phyloP scores from a whole-genome alignment of 2,888 invertebrate genomes.

The Trilocha varians region DNA sequence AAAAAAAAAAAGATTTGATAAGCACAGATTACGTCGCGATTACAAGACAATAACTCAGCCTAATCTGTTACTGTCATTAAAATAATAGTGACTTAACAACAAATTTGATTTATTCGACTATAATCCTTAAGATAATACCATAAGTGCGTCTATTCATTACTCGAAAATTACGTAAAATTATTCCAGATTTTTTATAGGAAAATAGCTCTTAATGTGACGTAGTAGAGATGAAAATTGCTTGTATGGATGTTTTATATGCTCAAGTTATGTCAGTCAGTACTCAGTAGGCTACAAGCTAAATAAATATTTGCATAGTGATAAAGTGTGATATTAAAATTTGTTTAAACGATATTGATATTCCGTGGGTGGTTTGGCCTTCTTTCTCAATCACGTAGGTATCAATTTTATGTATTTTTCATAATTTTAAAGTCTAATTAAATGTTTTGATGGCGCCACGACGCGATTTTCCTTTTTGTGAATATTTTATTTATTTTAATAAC shows the following conservation, averaged over 20 bases:
- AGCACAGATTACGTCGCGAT: conserved; percentile 1
- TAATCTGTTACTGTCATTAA: conserved; percentile 14
- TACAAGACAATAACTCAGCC: conserved; percentile 13
- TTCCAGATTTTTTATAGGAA: too few relatives aligned
- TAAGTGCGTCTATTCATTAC: background rate
- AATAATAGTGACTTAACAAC: background rate
- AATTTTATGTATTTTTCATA: too few relatives aligned
- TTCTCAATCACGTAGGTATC: background rate
- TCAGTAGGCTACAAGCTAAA: conserved; percentile 11
- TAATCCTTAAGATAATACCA: background rate
- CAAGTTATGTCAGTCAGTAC: conserved; percentile 19
- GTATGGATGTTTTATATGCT: conserved; percentile 20
- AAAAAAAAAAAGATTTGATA: background rate
- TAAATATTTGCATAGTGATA: conserved; percentile 20
- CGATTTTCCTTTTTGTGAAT: too few relatives aligned
- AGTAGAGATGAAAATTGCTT: too few relatives aligned
- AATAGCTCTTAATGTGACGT: background rate
- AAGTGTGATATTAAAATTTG: background rate
- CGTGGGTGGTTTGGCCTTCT: background rate
- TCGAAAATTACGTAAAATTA: too few relatives aligned
- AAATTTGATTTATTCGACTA: background rate
- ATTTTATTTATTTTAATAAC: too few relatives aligned
- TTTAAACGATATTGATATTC: background rate
- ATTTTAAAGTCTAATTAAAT: too few relatives aligned
- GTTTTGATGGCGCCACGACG: too few relatives aligned